Conservation (phyloP, 2,888 invertebrate species). For the Agonopterix heracliana region DNA sequence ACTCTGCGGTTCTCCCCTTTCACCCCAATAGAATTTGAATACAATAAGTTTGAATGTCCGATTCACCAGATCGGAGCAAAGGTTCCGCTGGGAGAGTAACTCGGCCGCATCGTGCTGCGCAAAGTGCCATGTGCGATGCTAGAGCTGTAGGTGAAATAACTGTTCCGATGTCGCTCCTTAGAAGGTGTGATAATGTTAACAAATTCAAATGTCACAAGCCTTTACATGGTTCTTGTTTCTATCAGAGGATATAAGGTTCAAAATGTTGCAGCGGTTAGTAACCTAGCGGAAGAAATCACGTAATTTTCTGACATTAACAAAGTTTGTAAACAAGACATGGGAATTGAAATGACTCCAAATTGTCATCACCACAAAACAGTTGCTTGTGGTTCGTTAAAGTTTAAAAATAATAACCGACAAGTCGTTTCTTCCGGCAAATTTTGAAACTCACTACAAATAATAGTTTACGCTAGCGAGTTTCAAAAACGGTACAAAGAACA, state of each 20-base stretch:
- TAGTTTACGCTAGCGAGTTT: slow-evolving; percentile 20
- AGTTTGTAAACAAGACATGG: too few species aligned
- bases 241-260: too few species aligned
- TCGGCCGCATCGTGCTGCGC: slow-evolving; percentile 32
- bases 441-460: slow-evolving; percentile 36
- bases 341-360: slow-evolving; percentile 17
- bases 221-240: neutral
- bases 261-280: too few species aligned
- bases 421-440: slow-evolving; percentile 33
- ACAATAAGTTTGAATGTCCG: slow-evolving; percentile 6
- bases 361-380: slow-evolving; percentile 37
- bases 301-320: too few species aligned
- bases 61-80: slow-evolving; percentile 24
- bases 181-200: slow-evolving; percentile 21
- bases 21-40: slow-evolving; percentile 13
- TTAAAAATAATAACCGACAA: slow-evolving; percentile 30
- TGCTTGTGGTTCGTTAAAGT: slow-evolving; percentile 45
- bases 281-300: too few species aligned
- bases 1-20: slow-evolving; percentile 2
- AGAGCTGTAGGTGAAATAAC: slow-evolving; percentile 50
- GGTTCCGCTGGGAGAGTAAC: slow-evolving; percentile 51
- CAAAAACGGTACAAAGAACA: slow-evolving; percentile 21
- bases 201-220: slow-evolving; percentile 12
- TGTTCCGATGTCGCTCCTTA: slow-evolving; percentile 45
- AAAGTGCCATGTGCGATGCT: slow-evolving; percentile 18